Evolutionary conservation across 2,888 invertebrate genomes (phyloP).

Genomic region (Caradrina clavipalpis): DNA sequence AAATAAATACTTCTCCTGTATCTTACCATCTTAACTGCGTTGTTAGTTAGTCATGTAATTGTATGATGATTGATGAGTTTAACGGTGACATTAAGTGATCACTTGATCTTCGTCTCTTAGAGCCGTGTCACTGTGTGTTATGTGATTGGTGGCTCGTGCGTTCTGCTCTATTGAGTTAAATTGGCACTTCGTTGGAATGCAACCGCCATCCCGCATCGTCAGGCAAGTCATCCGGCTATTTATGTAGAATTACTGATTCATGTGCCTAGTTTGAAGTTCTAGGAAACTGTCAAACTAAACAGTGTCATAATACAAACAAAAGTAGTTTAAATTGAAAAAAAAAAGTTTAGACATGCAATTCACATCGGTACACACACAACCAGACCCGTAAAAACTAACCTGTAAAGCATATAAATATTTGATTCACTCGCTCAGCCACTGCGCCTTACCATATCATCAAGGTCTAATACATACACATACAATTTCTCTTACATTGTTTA

Average conservation of each 20-base stretch:
- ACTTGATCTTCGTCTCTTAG: conserved; percentile 38
- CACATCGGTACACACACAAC: too few relatives aligned
- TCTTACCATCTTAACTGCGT: neutral
- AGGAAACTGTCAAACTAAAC: neutral
- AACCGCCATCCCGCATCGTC: conserved; percentile 35
- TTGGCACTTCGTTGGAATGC: conserved; percentile 52
- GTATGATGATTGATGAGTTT: conserved; percentile 35
- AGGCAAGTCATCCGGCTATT: conserved; percentile 5
- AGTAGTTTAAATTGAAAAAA: too few relatives aligned
- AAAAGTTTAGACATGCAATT: too few relatives aligned
- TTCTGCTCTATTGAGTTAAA: conserved; percentile 45
- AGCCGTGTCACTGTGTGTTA: conserved; percentile 11
- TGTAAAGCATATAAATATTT: too few relatives aligned
- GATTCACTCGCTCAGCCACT: too few relatives aligned
- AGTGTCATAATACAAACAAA: neutral
- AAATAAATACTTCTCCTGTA: neutral
- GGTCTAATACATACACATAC: too few relatives aligned
- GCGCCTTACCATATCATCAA: too few relatives aligned
- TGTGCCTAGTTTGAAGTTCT: neutral
- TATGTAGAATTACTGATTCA: neutral
- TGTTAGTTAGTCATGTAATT: conserved; percentile 26
- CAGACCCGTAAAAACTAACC: too few relatives aligned
- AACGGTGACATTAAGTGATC: conserved; percentile 32
- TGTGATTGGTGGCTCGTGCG: conserved; percentile 11
- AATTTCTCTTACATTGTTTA: neutral